Evolutionary conservation across 2,888 invertebrate genomes (phyloP).

Genomic region (Eudemis profundana): DNA sequence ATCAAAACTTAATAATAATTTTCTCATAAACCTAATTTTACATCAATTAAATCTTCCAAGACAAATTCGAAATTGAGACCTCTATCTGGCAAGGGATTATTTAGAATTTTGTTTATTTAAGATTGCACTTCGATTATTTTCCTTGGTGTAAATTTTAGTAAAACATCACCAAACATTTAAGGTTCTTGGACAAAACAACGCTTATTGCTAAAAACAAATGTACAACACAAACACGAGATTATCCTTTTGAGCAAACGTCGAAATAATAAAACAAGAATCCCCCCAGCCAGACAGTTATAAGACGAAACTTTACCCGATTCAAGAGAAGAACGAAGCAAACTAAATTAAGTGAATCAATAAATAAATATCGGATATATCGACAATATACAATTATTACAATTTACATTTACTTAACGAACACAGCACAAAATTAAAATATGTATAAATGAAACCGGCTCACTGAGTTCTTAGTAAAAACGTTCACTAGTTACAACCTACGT

Average conservation of each 20-base stretch:
- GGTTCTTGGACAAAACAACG: constrained; percentile 60
- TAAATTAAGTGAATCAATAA: constrained; percentile 82
- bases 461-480: constrained; percentile 75
- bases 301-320: constrained; percentile 64
- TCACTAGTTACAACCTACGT: constrained; percentile 78
- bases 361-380: constrained; percentile 83
- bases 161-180: constrained; percentile 41
- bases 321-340: constrained; percentile 66
- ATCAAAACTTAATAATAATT: constrained; percentile 74
- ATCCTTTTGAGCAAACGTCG: constrained; percentile 76
- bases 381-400: constrained; percentile 84
- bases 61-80: constrained; percentile 62
- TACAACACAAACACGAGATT: constrained; percentile 70
- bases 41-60: constrained; percentile 65
- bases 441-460: constrained; percentile 75
- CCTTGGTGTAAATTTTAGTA: constrained; percentile 29
- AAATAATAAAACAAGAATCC: constrained; percentile 66
- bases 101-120: constrained; percentile 35
- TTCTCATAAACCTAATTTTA: constrained; percentile 68
- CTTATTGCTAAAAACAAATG: constrained; percentile 71
- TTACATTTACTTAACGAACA: constrained; percentile 84
- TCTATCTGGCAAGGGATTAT: constrained; percentile 77
- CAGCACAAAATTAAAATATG: constrained; percentile 80
- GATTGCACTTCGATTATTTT: constrained; percentile 46
- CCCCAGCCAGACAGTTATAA: constrained; percentile 78